phyloP scores from a whole-genome alignment of 2,888 invertebrate species.

The Romanomermis culicivorax region DNA sequence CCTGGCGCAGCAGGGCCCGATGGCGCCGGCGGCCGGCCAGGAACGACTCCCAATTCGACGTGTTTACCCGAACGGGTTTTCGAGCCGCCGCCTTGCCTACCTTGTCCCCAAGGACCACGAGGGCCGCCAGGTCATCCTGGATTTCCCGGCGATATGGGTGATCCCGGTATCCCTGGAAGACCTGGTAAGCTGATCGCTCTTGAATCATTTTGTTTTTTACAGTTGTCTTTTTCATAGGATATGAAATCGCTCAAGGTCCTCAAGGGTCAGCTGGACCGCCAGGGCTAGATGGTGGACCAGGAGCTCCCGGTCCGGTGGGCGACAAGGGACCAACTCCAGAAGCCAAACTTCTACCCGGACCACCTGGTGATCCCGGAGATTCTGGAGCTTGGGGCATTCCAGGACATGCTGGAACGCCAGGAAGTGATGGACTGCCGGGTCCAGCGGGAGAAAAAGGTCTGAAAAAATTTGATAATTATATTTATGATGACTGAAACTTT shows the following conservation, averaged over 20 bases:
- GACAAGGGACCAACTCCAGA: slow-evolving; percentile 19
- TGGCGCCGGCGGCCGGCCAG: slow-evolving; percentile 16
- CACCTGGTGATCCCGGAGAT: slow-evolving; percentile 19
- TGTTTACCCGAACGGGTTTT: slow-evolving; percentile 28
- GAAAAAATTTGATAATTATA: background rate
- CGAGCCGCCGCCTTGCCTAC: slow-evolving; percentile 28
- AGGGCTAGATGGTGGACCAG: slow-evolving; percentile 23
- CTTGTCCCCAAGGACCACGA: slow-evolving; percentile 23
- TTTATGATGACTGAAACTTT: too few species aligned
- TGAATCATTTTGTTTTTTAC: background rate
- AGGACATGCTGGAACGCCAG: slow-evolving; percentile 16
- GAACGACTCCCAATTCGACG: slow-evolving; percentile 26
- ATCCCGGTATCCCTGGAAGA: slow-evolving; percentile 17
- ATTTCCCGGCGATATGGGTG: slow-evolving; percentile 18
- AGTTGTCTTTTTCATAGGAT: background rate
- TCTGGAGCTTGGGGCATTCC: slow-evolving; percentile 23
- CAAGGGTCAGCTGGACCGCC: slow-evolving; percentile 14
- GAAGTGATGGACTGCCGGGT: slow-evolving; percentile 10
- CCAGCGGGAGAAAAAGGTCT: slow-evolving; percentile 5
- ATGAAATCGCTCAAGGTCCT: background rate
- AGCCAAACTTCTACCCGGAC: slow-evolving; percentile 15
- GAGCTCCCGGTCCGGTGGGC: slow-evolving; percentile 28
- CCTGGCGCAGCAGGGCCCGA: slow-evolving; percentile 23
- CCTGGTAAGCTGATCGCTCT: slow-evolving; percentile 13
- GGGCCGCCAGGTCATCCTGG: slow-evolving; percentile 24